Conservation (phyloP, 1,140 invertebrate species). For the Drosophila pseudoananassae region DNA sequence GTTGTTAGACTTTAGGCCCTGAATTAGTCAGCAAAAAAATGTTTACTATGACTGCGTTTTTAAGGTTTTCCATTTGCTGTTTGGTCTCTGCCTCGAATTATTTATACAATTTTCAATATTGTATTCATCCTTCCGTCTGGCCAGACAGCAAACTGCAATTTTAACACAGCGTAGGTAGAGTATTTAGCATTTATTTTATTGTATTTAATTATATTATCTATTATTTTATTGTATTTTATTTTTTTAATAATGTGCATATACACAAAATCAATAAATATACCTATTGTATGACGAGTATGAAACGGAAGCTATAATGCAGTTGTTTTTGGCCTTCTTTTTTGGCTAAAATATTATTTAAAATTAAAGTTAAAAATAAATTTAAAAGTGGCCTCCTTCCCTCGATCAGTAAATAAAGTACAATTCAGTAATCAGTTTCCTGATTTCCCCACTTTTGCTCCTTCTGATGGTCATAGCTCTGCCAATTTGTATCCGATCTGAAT, state of each 20-base stretch:
- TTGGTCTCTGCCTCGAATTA: conserved; percentile 10
- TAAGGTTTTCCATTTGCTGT: conserved; percentile 15
- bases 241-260: conserved; percentile 27
- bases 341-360: too few relatives aligned
- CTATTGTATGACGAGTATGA: conserved; percentile 24
- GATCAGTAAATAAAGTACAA: too few relatives aligned
- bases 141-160: conserved; percentile 18
- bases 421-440: too few relatives aligned
- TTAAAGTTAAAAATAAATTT: too few relatives aligned
- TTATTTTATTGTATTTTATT: conserved; percentile 4
- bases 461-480: too few relatives aligned
- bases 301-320: background rate
- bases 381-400: too few relatives aligned
- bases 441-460: too few relatives aligned
- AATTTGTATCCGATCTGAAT: too few relatives aligned
- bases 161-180: conserved; percentile 6
- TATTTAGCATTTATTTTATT: conserved; percentile 43
- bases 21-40: conserved; percentile 35
- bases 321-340: background rate
- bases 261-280: conserved; percentile 42
- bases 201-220: conserved; percentile 21
- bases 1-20: conserved; percentile 22
- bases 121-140: conserved; percentile 1
- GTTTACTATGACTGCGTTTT: conserved; percentile 27
- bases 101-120: background rate